A percentile compares a stretch with the other conserved stretches of the same genome.
Evolutionary conservation across 2,113 vertebrate genomes (phyloP).

Genomic region (Hippocampus mohnikei): DNA sequence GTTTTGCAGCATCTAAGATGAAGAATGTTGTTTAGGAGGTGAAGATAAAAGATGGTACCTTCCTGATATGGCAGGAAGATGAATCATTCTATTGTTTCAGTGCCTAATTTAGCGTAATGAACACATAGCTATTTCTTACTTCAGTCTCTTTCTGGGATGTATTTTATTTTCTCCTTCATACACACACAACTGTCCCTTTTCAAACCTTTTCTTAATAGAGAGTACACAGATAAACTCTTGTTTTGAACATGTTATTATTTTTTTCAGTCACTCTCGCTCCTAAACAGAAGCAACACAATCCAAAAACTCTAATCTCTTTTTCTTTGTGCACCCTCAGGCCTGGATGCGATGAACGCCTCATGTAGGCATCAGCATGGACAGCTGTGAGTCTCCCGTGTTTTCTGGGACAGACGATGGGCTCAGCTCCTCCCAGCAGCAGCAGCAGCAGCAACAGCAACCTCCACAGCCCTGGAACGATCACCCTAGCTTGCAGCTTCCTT

Average conservation of each 20-base stretch:
- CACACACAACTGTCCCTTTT: constrained; percentile 29
- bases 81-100: constrained; percentile 77
- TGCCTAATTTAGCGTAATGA: constrained; percentile 78
- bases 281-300: background rate
- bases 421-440: constrained; percentile 84
- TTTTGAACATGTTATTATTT: constrained; percentile 19
- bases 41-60: constrained; percentile 78
- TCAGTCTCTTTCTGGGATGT: constrained; percentile 62
- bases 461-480: constrained; percentile 90
- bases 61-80: constrained; percentile 75
- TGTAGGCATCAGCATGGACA: constrained; percentile 98
- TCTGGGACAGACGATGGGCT: constrained; percentile 99
- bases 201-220: constrained; percentile 30
- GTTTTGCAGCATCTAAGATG: constrained; percentile 69
- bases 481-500: constrained; percentile 86
- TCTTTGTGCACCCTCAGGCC: constrained; percentile 72
- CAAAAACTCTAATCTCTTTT: constrained; percentile 5
- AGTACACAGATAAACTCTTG: constrained; percentile 4
- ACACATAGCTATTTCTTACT: constrained; percentile 72
- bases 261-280: constrained; percentile 20
- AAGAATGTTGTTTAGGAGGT: constrained; percentile 75
- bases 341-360: constrained; percentile 98
- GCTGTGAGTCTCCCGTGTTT: constrained; percentile 99
- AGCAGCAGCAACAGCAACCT: constrained; percentile 82
- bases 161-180: constrained; percentile 49